Base-by-base conservation (phyloP, 2,113 vertebrate species). In the Actinemys pallida region DNA sequence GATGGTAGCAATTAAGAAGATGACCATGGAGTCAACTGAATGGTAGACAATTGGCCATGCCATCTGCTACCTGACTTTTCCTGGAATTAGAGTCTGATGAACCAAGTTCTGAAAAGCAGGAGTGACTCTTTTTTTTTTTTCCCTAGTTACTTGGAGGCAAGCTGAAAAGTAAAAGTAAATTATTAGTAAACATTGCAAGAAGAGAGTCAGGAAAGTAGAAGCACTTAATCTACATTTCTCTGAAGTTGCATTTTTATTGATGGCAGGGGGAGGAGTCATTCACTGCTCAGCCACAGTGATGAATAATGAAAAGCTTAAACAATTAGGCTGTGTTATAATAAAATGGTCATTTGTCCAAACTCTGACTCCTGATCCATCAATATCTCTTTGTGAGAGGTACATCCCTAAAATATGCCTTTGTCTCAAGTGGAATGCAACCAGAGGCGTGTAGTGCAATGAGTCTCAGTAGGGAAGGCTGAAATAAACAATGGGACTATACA, bases 351-450 rank as follows among this genome's bases (percentile, higher is more conserved):
- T 98, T 98, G 98, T 98, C 96, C 91, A 93, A 97, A 97, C 92
- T 98, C 96, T 97, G 97, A 96, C 97, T 98, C 97, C 94, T 98
- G 96, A 97, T 89, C 96, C 93, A 97, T 98, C 98, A 99, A 97
- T 98, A 98, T 97, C 69, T 97, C 98, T 98, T 98, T 99, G 98
- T 99, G 92, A 97, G 97, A 95, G 96, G 94, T 97, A 93, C 95
- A 95, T 97, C 92, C 83, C 88, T 98, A 97, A 98, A 98, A 97
- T 84, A 97, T 97, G 98, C 96, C 98, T 98, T 98, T 99, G 98
- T 98, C 96, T 95, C 82, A 49, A 83, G 4, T 84, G 98, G 98
- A 98, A 98, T 98, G 98, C 88, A 69, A 96, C 92, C 96, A 97
- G 98, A 92, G 98, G 98, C 97, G 96, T 98, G 91, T 88, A 97